Conservation (phyloP, 2,888 invertebrate genomes). For the Rhogogaster chlorosoma region DNA sequence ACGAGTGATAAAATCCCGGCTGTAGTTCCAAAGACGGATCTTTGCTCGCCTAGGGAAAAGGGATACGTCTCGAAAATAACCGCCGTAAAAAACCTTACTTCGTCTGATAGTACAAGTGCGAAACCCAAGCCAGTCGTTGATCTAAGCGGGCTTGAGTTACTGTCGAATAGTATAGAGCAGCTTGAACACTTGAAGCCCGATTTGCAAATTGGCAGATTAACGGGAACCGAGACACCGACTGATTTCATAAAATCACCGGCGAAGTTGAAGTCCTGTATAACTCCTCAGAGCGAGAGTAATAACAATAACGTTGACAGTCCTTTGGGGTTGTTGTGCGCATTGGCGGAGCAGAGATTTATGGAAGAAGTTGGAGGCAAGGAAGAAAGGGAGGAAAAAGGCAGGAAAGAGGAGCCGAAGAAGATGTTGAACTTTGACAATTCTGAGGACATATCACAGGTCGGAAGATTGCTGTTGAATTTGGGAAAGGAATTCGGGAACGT, state of each 20-base stretch:
- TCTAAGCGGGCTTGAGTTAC: conserved; percentile 88
- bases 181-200: conserved; percentile 81
- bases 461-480: conserved; percentile 65
- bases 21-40: background rate
- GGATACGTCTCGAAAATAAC: conserved; percentile 20
- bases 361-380: conserved; percentile 84
- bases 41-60: background rate
- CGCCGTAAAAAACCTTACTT: background rate
- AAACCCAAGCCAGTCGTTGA: conserved; percentile 79
- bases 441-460: conserved; percentile 69
- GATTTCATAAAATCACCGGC: conserved; percentile 74
- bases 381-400: conserved; percentile 83
- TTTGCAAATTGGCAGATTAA: conserved; percentile 75
- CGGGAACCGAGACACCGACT: conserved; percentile 68
- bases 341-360: conserved; percentile 91
- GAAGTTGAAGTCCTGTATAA: conserved; percentile 64
- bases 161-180: conserved; percentile 92
- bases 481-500: conserved; percentile 60
- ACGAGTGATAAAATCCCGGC: background rate
- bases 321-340: conserved; percentile 88
- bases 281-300: conserved; percentile 77
- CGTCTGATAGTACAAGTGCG: conserved; percentile 56
- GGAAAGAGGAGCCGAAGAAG: conserved; percentile 64
- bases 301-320: conserved; percentile 75
- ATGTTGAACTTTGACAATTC: conserved; percentile 62